Conservation (phyloP, 2,888 invertebrate species). For the Cheilosia grossa region DNA sequence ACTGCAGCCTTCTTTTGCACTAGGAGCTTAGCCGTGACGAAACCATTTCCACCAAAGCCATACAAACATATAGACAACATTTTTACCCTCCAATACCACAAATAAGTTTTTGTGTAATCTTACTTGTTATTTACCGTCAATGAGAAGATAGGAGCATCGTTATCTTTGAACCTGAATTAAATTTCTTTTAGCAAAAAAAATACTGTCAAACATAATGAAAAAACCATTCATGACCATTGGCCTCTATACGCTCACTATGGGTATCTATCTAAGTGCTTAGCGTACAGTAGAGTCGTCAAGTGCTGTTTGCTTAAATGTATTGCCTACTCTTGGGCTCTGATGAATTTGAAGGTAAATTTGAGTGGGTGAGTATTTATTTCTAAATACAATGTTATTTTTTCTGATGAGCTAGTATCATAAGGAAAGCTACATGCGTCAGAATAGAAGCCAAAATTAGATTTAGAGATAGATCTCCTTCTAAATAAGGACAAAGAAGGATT, state of each 20-base stretch:
- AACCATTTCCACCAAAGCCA: slow-evolving; percentile 77
- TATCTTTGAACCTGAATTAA: neutral
- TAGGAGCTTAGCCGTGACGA: slow-evolving; percentile 74
- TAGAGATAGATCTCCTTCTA: too few species aligned
- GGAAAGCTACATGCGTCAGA: too few species aligned
- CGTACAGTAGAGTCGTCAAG: neutral
- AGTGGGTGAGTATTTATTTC: too few species aligned
- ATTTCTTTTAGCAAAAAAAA: too few species aligned
- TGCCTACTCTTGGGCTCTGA: neutral
- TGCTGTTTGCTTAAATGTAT: neutral
- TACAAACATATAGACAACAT: slow-evolving; percentile 75
- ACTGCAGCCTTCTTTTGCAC: slow-evolving; percentile 73
- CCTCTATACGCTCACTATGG: too few species aligned
- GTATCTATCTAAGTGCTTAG: too few species aligned
- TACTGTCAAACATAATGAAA: too few species aligned
- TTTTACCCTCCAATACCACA: slow-evolving; percentile 73
- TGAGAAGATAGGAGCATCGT: neutral
- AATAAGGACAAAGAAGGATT: too few species aligned
- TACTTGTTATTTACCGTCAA: neutral
- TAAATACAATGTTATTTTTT: too few species aligned
- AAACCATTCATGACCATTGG: too few species aligned
- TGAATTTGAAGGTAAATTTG: neutral
- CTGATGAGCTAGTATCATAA: too few species aligned
- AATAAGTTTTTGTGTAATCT: neutral
- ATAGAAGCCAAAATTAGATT: too few species aligned